These are phyloP conservation scores for Theocolax elegans DNA, from an alignment of 1,140 invertebrate genomes.

Conservation along the genomic window DNA sequence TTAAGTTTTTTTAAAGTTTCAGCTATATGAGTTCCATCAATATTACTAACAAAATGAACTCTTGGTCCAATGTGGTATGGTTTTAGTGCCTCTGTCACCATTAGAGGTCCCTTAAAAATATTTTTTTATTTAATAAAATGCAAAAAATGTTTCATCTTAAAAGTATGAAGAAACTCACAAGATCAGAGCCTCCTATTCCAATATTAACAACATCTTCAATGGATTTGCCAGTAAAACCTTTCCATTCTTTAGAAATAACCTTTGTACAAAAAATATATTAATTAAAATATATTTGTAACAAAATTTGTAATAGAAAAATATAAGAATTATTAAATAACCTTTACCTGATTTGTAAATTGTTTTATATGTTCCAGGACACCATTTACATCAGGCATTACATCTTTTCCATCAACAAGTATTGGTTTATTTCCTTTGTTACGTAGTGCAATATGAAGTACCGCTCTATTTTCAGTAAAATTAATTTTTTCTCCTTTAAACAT, in stretches of 20 bases:
- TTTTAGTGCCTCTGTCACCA: conserved; percentile 98
- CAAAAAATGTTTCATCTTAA: too few relatives aligned
- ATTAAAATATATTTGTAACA: conserved; percentile 29
- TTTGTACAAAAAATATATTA: conserved; percentile 57
- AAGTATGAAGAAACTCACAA: conserved; percentile 74
- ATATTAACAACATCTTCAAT: conserved; percentile 99
- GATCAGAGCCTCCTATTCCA: conserved; percentile 98
- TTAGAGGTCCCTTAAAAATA: conserved; percentile 85
- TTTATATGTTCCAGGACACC: conserved; percentile 95
- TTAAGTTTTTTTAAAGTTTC: conserved; percentile 92
- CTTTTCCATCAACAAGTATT: conserved; percentile 87
- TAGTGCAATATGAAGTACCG: conserved; percentile 95
- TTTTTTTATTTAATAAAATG: too few relatives aligned
- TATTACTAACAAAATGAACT: conserved; percentile 98
- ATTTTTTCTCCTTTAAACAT: conserved; percentile 97
- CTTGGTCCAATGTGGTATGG: conserved; percentile 88
- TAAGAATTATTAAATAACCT: conserved; percentile 36
- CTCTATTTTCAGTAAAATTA: conserved; percentile 96
- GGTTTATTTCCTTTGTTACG: conserved; percentile 84
- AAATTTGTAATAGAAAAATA: not conserved
- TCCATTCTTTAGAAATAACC: conserved; percentile 80
- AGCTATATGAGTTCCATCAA: conserved; percentile 98
- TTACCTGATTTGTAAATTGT: conserved; percentile 84
- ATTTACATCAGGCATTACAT: conserved; percentile 96
- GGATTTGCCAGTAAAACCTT: conserved; percentile 91